Evolutionary conservation across 2,797 vertebrate species (phyloP), one percentile per base, ranked within the genome.

Genomic region (Otolemur crassicaudatus): DNA sequence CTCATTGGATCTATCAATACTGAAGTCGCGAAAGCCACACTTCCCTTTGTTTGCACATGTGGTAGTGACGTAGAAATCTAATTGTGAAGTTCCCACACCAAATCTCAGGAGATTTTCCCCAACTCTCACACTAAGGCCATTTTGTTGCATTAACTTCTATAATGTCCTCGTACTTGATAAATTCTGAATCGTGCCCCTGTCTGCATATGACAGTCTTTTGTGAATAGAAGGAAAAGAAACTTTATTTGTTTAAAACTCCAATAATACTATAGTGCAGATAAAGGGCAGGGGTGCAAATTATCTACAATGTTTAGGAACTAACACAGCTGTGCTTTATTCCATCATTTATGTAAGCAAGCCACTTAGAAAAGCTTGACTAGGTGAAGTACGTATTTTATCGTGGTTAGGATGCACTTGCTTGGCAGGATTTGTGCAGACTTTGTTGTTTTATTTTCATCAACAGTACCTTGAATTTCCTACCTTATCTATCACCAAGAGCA

Each of bases 81-180:
- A 94, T 91, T 96, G 89, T 96, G 87, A 97, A 96, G 77, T 95
- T 95, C 82, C 91, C 82, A 75, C 88, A 95, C 65, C 77, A 82
- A 94, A 87, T 93, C 95, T 97, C 96, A 58, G 43, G 94, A 91
- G 92, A 87, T 90, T 96, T 87, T 40, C 34, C 73, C 81, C 5
- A 96, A 95, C 92, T 90, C 91, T 96, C 61, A 90, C 58, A 90
- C 69, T 90, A 92, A 93, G 65, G 40, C 79, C 94, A 97, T 92
- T 97, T 97, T 97, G 81, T 97, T 97, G 91, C 93, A 95, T 94
- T 97, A 98, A 97, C 88, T 91, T 97, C 96, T 91, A 96, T 94
- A 94, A 75, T 97, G 83, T 97, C 87, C 43, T 83, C 37, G 90
- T 22, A 95, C 69, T 93, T 93, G 87, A 96, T 95, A 94, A 96